phyloP scores from a whole-genome alignment of 2,888 invertebrate genomes.

The Maniola hyperantus region DNA sequence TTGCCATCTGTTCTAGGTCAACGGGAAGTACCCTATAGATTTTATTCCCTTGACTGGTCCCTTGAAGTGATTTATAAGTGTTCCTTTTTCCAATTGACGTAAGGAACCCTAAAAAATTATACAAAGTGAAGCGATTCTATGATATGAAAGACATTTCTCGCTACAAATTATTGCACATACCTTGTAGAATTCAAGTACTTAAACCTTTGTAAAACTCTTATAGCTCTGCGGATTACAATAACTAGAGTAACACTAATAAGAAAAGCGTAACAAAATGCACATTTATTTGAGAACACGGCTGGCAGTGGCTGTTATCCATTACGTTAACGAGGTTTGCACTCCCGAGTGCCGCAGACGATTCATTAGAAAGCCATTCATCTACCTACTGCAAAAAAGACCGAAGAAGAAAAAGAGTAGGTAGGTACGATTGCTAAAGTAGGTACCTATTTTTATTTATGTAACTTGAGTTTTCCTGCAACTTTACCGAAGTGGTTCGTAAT shows the following conservation, averaged over 20 bases:
- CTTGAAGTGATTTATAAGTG: no score
- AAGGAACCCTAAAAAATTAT: no score
- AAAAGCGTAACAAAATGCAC: slow-evolving; percentile 14
- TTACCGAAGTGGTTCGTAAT: background rate
- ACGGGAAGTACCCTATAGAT: no score
- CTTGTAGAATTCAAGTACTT: no score
- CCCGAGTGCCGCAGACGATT: slow-evolving; percentile 44
- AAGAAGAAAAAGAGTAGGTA: no score
- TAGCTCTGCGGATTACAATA: background rate
- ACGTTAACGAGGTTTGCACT: slow-evolving; percentile 19
- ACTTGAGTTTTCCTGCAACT: background rate
- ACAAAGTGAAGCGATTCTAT: no score
- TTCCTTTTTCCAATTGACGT: no score
- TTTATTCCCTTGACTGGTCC: no score
- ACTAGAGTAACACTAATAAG: background rate
- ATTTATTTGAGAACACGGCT: slow-evolving; percentile 15
- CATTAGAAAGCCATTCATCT: slow-evolving; percentile 74
- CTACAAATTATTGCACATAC: no score
- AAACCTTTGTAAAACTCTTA: no score
- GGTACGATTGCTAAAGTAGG: slow-evolving; percentile 41
- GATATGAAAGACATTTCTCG: no score
- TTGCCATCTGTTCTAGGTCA: no score
- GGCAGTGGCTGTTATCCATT: slow-evolving; percentile 19
- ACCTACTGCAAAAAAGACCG: slow-evolving; percentile 45
- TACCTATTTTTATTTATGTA: slow-evolving; percentile 5